phyloP scores from a whole-genome alignment of 2,888 invertebrate species.

The Lycaena phlaeas region DNA sequence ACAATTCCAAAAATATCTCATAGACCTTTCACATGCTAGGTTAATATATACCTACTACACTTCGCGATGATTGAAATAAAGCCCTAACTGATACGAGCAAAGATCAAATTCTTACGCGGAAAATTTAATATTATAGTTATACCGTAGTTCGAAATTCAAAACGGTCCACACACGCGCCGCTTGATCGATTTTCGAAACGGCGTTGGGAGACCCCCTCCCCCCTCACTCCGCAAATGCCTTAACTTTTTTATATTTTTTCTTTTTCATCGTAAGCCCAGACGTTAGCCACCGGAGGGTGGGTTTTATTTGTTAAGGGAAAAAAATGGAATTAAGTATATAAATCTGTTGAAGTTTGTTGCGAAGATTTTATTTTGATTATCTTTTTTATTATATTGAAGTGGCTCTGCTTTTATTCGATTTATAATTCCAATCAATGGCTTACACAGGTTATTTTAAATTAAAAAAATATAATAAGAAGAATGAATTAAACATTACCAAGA shows the following conservation, averaged over 20 bases:
- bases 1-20: constrained; percentile 13
- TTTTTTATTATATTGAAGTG: no score
- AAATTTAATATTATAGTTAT: constrained; percentile 14
- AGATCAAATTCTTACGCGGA: not conserved
- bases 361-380: no score
- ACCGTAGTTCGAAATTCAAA: constrained; percentile 33
- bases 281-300: not conserved
- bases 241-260: constrained; percentile 23
- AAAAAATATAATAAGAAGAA: no score
- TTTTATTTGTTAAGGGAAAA: not conserved
- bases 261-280: constrained; percentile 12
- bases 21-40: constrained; percentile 10
- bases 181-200: constrained; percentile 65
- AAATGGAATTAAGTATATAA: not conserved
- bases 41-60: constrained; percentile 1
- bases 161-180: constrained; percentile 56
- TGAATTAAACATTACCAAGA: no score
- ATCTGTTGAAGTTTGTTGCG: no score
- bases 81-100: not conserved
- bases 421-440: no score
- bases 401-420: no score
- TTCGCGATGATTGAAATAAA: not conserved
- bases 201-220: constrained; percentile 29
- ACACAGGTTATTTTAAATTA: no score
- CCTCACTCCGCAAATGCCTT: constrained; percentile 26